Evolutionary conservation across 2,797 vertebrate species (phyloP).

Genomic region (Mionectes olivaceus): DNA sequence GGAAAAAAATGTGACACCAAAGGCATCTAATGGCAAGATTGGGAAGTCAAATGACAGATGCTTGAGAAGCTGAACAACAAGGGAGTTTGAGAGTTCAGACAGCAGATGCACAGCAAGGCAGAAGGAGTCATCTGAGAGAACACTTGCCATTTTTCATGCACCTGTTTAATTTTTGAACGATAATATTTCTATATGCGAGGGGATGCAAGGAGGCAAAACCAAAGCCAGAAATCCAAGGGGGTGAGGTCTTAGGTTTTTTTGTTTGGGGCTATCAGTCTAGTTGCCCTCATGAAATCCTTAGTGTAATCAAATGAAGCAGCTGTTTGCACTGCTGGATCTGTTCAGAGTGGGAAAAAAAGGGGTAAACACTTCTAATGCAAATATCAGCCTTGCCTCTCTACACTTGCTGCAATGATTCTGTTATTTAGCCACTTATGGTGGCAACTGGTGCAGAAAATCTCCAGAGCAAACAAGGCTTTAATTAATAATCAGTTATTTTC

Average conservation of each 20-base stretch:
- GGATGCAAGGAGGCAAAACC: not conserved
- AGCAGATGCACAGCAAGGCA: slow-evolving; percentile 26
- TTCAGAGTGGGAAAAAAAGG: slow-evolving; percentile 51
- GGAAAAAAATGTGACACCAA: not conserved
- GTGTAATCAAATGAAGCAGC: slow-evolving; percentile 54
- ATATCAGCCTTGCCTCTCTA: slow-evolving; percentile 53
- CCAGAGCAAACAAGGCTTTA: slow-evolving; percentile 60
- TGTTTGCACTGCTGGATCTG: slow-evolving; percentile 64
- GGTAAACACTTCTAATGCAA: slow-evolving; percentile 66
- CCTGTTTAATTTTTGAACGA: slow-evolving; percentile 61
- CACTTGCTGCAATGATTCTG: slow-evolving; percentile 53
- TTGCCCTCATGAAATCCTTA: not conserved
- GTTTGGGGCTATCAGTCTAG: not conserved
- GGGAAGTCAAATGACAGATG: slow-evolving; percentile 67
- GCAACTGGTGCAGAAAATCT: slow-evolving; percentile 65
- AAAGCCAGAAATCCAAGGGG: not conserved
- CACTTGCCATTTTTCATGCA: slow-evolving; percentile 60
- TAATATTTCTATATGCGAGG: not conserved
- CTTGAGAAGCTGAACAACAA: slow-evolving; percentile 42
- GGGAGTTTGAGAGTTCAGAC: slow-evolving; percentile 54
- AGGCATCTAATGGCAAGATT: slow-evolving; percentile 36
- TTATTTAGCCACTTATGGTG: slow-evolving; percentile 52
- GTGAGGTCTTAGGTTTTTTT: not conserved
- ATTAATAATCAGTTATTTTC: slow-evolving; percentile 71
- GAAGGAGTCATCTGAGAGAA: slow-evolving; percentile 56